Evolutionary conservation across 2,797 vertebrate genomes (phyloP), one percentile per base, ranked within the genome.

Genomic region (Anguilla marmorata): DNA sequence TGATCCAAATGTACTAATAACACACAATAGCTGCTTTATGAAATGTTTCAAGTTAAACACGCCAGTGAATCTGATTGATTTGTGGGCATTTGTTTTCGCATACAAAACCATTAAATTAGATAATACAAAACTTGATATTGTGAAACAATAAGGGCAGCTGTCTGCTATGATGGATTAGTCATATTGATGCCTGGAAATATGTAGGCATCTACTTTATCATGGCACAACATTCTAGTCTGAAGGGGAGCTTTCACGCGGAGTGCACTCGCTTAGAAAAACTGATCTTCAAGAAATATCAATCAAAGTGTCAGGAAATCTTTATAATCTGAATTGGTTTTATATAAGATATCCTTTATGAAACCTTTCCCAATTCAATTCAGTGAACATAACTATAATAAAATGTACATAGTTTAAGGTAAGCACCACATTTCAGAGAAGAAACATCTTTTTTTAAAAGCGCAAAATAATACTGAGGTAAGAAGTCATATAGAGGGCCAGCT

Each of bases 91-190:
- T 86, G 85, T 86, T 86, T 86, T 86, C 33, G 58, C 85, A 48
- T 69, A 86, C 60, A 72, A 86, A 86, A 66, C 85, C 58, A 86
- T 69, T 66, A 86, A 86, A 86, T 86, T 86, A 86, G 85, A 86
- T 86, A 11, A 86, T 86, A 86, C n/a, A 16, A 21, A 86, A 86
- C 72, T 21, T 72, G 27, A 86, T 86, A 86, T 69, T 86, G 58
- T n/a, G 58, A 69, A 48, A 69, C 58, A 48, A 69, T 45, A 86
- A 69, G 58, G 60, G 58, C 85, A 45, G 45, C 85, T 86, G 85
- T 86, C 85, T 24, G 41, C 37, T 66, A 72, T 66, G 85, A 86
- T 69, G 85, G 58, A 86, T 66, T 48, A 56, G 58, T 16, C 37
- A 27, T 66, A 24, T 69, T 27, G 85, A 86, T 69, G 85, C 37